Conservation (phyloP, 1,140 invertebrate species). For the Macrocentrus cingulum region DNA sequence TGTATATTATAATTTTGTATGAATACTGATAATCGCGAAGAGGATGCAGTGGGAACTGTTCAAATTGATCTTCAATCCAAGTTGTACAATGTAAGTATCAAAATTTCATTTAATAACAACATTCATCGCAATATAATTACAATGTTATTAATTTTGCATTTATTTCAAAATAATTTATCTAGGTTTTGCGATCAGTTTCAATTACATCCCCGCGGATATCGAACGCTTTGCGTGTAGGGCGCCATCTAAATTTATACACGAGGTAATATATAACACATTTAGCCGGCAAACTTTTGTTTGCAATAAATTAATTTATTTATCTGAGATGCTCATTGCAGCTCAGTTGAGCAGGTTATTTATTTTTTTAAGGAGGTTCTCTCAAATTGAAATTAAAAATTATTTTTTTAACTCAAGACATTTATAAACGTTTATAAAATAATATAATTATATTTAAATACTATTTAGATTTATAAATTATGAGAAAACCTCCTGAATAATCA, state of each 20-base stretch:
- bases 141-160: slow-evolving; percentile 5
- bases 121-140: slow-evolving; percentile 11
- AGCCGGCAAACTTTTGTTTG: background rate
- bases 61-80: background rate
- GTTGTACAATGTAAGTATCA: slow-evolving; percentile 15
- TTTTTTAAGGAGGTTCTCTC: background rate
- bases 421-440: background rate
- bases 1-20: slow-evolving; percentile 3
- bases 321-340: slow-evolving; percentile 1
- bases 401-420: background rate
- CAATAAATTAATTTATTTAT: slow-evolving; percentile 3
- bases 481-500: too few relatives aligned
- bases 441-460: too few relatives aligned
- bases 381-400: background rate
- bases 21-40: slow-evolving; percentile 7
- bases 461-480: too few relatives aligned
- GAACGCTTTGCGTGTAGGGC: background rate
- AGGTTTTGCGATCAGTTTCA: slow-evolving; percentile 14
- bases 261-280: slow-evolving; percentile 9
- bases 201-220: background rate
- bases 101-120: slow-evolving; percentile 16
- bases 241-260: slow-evolving; percentile 4
- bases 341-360: slow-evolving; percentile 9
- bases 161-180: slow-evolving; percentile 10
- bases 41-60: background rate